Conservation (phyloP, 2,797 vertebrate species). For the Parotocinclus haroldoi region DNA sequence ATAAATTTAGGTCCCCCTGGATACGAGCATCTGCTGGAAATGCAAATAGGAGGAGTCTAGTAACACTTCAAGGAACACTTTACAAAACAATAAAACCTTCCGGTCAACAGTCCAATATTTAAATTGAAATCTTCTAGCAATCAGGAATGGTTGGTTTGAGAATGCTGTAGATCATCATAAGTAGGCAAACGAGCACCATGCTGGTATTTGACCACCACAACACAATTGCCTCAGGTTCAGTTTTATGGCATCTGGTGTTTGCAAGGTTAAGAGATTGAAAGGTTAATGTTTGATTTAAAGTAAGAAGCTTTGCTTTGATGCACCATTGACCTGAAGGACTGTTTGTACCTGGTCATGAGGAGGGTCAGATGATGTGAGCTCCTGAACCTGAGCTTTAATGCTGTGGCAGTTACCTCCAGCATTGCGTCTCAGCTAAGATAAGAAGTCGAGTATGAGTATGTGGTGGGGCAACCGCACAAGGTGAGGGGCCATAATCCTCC, state of each 20-base stretch:
- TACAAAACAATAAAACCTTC: too few species aligned
- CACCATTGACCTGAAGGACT: not conserved
- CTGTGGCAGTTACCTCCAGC: constrained; percentile 1
- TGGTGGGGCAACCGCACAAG: not conserved
- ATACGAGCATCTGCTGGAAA: too few species aligned
- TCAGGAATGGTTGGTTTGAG: too few species aligned
- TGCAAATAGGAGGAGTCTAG: too few species aligned
- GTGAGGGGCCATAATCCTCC: constrained; percentile 9
- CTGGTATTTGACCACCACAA: not conserved
- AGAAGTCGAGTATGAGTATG: not conserved
- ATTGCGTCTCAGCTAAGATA: constrained; percentile 3
- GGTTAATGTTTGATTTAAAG: not conserved
- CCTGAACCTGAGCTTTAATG: not conserved
- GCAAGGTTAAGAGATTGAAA: not conserved
- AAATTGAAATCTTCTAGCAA: too few species aligned
- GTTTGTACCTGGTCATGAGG: constrained; percentile 8
- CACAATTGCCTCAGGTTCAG: not conserved
- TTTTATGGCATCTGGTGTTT: not conserved
- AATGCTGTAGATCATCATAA: too few species aligned
- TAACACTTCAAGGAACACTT: too few species aligned
- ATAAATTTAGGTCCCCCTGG: too few species aligned
- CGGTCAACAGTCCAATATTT: too few species aligned
- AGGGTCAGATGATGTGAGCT: not conserved
- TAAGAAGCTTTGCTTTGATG: not conserved
- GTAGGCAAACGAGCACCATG: not conserved